Evolutionary conservation across 2,888 invertebrate genomes (phyloP), one percentile per base, ranked within the genome.

Genomic region (Patella pellucida): DNA sequence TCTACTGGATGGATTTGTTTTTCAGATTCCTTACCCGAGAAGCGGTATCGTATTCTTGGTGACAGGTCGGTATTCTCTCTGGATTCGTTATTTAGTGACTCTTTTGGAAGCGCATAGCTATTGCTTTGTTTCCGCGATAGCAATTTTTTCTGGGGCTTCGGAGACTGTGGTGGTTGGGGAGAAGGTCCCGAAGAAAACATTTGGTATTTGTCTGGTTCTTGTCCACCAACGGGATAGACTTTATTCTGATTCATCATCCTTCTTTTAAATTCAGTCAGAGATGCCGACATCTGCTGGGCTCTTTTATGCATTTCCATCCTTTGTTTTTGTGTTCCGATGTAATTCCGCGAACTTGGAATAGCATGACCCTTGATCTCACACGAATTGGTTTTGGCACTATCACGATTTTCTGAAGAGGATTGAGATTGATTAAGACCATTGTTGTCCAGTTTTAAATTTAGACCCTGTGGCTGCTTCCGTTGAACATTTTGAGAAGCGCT

Each of bases 311-410:
- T 62, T 62, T 62, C 62, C 19, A 62, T 62, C 4, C 62, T 62
- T 23, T 19, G 19, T 62, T 62, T 62, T 23, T 62, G 62, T 23
- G 62, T 62, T 62, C 62, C 62, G 19, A 62, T 23, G 23, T 62
- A 62, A 62, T 62, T 62, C 12, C 19, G 19, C 1, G 62, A 62
- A 23, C 23, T 62, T 19, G 9, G 19, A 62, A 62, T 62, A 23
- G 62, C 62, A 62, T 23, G 14, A 62, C 62, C 62, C 15, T 23
- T 62, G 19, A 62, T 62, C 23, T 62, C 62, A 62, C 62, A 62
- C 14, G 62, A 62, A 62, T 62, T 62, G 12, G 23, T 23, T 23
- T 62, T 62, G 11, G 19, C 19, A 62, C 23, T 62, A 12, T 19
- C 19, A 23, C 62, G 62, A 9, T 62, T 23, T 62, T 23, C 23